Percentiles rank a stretch among this genome's conserved stretches.
Evolutionary conservation across 2,113 vertebrate species (phyloP).

Genomic region (Pagrus major): DNA sequence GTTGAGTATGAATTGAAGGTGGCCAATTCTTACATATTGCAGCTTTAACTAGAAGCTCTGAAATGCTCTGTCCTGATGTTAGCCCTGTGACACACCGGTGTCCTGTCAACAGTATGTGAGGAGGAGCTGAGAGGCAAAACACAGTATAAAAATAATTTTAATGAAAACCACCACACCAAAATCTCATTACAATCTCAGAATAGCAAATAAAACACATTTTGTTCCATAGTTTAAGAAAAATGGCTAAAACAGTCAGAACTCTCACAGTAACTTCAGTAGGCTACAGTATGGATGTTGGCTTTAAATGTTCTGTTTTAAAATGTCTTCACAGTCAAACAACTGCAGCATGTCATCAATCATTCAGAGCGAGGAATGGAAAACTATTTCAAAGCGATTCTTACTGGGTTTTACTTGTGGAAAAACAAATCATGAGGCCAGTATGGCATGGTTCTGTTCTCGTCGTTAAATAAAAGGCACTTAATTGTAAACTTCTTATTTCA

Average conservation of each 20-base stretch:
- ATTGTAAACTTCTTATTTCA: no score
- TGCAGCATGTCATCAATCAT: not conserved
- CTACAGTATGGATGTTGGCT: not conserved
- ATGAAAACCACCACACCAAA: conserved; percentile 58
- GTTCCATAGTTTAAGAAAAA: not conserved
- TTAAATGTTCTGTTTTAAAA: not conserved
- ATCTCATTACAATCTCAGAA: conserved; percentile 9
- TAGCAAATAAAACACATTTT: conserved; percentile 16
- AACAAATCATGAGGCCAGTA: no score
- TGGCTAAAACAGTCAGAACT: not conserved
- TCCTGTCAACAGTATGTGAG: not conserved
- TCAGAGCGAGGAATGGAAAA: not conserved
- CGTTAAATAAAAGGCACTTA: not conserved
- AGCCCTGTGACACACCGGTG: not conserved
- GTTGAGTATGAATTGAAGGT: no score
- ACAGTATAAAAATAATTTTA: conserved; percentile 67
- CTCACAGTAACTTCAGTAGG: not conserved
- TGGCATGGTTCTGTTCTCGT: no score
- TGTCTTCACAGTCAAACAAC: not conserved
- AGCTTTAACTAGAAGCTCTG: not conserved
- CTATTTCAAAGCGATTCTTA: not conserved
- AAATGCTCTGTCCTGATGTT: not conserved
- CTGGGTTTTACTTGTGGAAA: not conserved
- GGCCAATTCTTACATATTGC: not conserved
- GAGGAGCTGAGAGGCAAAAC: not conserved